Percentiles rank a stretch among this genome's conserved stretches.
These are phyloP conservation scores for Megalonaias nervosa DNA, from an alignment of 1,140 invertebrate genomes.

Conservation along the genomic window DNA sequence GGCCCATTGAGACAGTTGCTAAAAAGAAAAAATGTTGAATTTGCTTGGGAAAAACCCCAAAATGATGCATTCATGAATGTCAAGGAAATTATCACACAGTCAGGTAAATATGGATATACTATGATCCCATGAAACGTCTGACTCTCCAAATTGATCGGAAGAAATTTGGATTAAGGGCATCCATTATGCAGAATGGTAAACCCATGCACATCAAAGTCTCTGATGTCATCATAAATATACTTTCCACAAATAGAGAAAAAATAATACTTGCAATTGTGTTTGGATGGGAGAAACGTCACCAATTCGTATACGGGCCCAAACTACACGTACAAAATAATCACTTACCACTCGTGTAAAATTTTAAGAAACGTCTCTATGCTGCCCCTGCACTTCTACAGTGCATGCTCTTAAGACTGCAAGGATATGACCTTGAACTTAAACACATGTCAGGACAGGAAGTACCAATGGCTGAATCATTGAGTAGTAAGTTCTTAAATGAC, in stretches of 20 bases:
- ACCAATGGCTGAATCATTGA: constrained; percentile 14
- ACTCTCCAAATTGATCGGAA: neutral
- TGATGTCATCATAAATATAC: neutral
- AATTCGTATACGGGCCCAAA: constrained; percentile 2
- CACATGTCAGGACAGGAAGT: neutral
- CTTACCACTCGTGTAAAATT: neutral
- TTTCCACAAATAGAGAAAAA: neutral
- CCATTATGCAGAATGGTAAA: neutral
- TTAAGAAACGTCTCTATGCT: neutral
- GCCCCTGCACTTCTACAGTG: constrained; percentile 6
- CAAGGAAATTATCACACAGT: neutral
- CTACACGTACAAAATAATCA: neutral
- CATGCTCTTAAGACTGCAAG: constrained; percentile 14
- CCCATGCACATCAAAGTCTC: neutral
- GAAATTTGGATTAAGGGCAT: neutral
- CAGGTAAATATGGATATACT: neutral
- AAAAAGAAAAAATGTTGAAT: neutral
- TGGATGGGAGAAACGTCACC: neutral
- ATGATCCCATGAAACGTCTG: neutral
- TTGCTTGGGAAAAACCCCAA: neutral
- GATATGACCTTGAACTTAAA: constrained; percentile 17
- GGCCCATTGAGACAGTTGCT: neutral
- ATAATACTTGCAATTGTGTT: neutral
- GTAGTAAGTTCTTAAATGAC: neutral
- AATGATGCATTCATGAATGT: constrained; percentile 1